These are phyloP conservation scores for Zaprionus ghesquierei DNA, from an alignment of 1,140 invertebrate genomes.

Conservation along the genomic window DNA sequence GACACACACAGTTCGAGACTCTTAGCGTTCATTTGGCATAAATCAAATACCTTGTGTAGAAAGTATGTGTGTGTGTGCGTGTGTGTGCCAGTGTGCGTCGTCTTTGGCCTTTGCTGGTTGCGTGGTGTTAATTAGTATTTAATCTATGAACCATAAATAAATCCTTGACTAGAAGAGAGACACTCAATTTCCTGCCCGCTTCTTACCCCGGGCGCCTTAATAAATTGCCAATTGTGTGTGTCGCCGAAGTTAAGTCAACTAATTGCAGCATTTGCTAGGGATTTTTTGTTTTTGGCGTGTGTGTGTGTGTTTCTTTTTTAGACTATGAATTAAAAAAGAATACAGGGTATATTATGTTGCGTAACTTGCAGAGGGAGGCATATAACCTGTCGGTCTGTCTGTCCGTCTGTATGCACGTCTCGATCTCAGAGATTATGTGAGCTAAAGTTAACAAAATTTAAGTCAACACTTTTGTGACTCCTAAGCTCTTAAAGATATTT, in stretches of 20 bases:
- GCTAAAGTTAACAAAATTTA: too few species aligned
- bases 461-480: too few species aligned
- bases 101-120: constrained; percentile 31
- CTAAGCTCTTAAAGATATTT: too few species aligned
- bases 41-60: constrained; percentile 69
- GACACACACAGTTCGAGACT: not conserved
- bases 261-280: constrained; percentile 65
- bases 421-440: too few species aligned
- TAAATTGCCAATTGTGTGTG: constrained; percentile 75
- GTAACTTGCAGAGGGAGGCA: too few species aligned
- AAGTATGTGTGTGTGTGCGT: constrained; percentile 14
- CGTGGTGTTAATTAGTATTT: constrained; percentile 80
- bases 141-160: constrained; percentile 81
- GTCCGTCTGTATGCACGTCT: too few species aligned
- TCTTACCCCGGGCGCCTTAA: constrained; percentile 53
- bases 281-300: not conserved
- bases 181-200: constrained; percentile 68
- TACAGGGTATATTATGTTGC: too few species aligned
- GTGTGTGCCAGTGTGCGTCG: constrained; percentile 26
- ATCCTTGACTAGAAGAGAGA: constrained; percentile 65
- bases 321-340: too few species aligned
- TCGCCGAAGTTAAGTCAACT: constrained; percentile 73
- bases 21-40: constrained; percentile 59
- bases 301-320: not conserved
- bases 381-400: too few species aligned